phyloP scores from a whole-genome alignment of 1,140 invertebrate genomes.

The Nomia melanderi region DNA sequence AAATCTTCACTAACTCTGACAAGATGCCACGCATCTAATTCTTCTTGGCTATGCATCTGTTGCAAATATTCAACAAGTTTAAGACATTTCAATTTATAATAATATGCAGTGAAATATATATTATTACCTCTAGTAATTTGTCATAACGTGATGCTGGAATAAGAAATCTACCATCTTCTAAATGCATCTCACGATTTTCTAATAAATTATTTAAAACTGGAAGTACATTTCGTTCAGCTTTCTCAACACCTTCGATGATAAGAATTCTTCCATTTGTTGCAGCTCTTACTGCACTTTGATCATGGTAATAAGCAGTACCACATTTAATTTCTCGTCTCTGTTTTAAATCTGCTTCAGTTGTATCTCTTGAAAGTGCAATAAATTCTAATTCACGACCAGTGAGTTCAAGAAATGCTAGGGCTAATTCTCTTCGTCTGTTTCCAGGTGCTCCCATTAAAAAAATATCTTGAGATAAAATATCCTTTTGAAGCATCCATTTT shows the following conservation, averaged over 20 bases:
- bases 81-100: neutral
- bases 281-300: constrained; percentile 96
- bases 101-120: constrained; percentile 3
- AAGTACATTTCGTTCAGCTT: constrained; percentile 97
- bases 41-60: constrained; percentile 88
- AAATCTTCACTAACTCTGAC: constrained; percentile 95
- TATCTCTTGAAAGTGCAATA: constrained; percentile 95
- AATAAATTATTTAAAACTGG: constrained; percentile 98
- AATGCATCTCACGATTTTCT: constrained; percentile 99
- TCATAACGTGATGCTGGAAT: constrained; percentile 94
- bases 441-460: constrained; percentile 96
- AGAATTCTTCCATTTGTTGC: constrained; percentile 94
- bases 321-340: constrained; percentile 95
- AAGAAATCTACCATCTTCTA: constrained; percentile 97
- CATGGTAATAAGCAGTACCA: constrained; percentile 94
- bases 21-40: constrained; percentile 92
- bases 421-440: constrained; percentile 88
- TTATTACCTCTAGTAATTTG: constrained; percentile 89
- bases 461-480: constrained; percentile 95
- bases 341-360: constrained; percentile 98
- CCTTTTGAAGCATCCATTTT: constrained; percentile 97
- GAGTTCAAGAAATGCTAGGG: constrained; percentile 93
- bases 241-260: constrained; percentile 98
- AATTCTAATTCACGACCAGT: constrained; percentile 96
- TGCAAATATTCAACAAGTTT: constrained; percentile 49